phyloP scores from a whole-genome alignment of 2,797 vertebrate species.

The Amniataba percoides region DNA sequence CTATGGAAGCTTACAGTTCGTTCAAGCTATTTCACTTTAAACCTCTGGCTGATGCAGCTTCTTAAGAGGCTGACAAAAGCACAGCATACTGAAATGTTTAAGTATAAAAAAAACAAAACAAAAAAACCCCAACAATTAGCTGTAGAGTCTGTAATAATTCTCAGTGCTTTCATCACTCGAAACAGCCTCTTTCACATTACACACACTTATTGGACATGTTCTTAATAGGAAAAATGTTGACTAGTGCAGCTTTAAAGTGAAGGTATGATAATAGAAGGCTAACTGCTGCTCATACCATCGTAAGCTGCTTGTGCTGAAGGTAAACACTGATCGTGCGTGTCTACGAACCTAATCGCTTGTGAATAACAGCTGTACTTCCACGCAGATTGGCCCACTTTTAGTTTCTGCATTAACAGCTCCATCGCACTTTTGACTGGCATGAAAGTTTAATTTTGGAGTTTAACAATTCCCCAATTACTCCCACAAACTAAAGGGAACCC shows the following conservation, averaged over 20 bases:
- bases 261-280: not conserved
- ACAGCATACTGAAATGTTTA: not conserved
- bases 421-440: not conserved
- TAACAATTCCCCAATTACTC: not conserved
- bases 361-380: too few species aligned
- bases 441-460: not conserved
- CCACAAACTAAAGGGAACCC: not conserved
- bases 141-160: not conserved
- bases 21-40: not conserved
- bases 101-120: not conserved
- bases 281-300: not conserved
- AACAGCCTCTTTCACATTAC: not conserved
- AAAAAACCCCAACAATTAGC: constrained; percentile 1
- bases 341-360: too few species aligned
- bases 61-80: not conserved
- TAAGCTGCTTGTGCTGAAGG: not conserved
- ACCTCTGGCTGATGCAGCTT: not conserved
- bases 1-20: not conserved
- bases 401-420: too few species aligned
- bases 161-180: not conserved
- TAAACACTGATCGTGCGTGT: not conserved
- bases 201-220: not conserved
- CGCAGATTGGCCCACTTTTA: too few species aligned
- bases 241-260: not conserved
- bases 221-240: not conserved